Base-by-base conservation (phyloP, 2,888 invertebrate species). In the Drosophila sordidula region DNA sequence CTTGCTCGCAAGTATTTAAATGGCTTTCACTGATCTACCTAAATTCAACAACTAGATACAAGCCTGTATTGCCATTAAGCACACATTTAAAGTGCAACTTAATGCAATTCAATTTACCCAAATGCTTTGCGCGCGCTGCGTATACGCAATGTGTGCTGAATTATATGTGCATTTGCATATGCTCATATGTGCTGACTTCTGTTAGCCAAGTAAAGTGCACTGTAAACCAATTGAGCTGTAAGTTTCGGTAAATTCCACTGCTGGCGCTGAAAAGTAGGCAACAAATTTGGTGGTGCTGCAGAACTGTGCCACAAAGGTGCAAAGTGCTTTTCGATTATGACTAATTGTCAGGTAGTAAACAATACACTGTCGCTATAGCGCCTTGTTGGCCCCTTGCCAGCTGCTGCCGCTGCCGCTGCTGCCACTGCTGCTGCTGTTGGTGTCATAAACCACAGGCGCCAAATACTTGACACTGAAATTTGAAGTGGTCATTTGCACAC, bases 381-480 rank as follows among this genome's bases (percentile, higher is more conserved):
- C 42, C 59, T n/a, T 66, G 62, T 64, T 77, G 68, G 75, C 74
- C 46, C 9, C 3, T 41, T 77, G 78, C 75, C 78, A 70, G 4
- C 34, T 45, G 62, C 29, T 8, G 49, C 66, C 51, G 49, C 82
- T 70, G 68, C 66, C 70, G 70, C 57, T 54, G 47, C 42, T 46
- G 41, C n/a, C n/a, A n/a, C n/a, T n/a, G 68, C 66, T 71, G 70
- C 57, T 54, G 47, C 42, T 46, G 41, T 57, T 59, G 42, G 6
- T 25, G 59, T 44, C 69, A 86, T 88, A 70, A 82, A 82, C 80
- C 47, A 64, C 83, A 63, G 75, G 70, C 70, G 63, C 65, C 66
- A 75, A 80, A 51, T 61, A 70, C 83, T 88, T 88, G 89, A 88
- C 83, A 88, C 80, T 83, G 80, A 69, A 64, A 68, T 61, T 63